Base-by-base conservation (phyloP, 2,113 vertebrate genomes). In the Hystrix brachyura region DNA sequence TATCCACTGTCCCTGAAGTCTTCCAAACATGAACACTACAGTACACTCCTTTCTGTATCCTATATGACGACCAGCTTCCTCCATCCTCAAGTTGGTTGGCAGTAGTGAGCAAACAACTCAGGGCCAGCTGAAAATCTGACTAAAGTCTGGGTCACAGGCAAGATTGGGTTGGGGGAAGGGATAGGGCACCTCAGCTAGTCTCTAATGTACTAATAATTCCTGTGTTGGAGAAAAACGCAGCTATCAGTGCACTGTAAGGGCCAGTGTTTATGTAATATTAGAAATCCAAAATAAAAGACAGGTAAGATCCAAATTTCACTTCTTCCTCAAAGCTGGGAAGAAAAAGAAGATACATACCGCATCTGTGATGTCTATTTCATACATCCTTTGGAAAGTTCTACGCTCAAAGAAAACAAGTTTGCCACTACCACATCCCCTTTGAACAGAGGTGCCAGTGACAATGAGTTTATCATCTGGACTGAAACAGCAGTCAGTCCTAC, bases 401-500 rank as follows among this genome's bases (percentile, higher is more conserved):
- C 99, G 98, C 94, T 99, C 98, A 76, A 99, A 99, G 99, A 99
- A 99, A 87, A 99, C 98, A 85, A 99, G 98, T 95, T 99, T 99
- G 83, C 99, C 99, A 5, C 98, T 99, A 81, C 99, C 99, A 94
- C 99, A 98, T 19, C 99, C 99, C 96, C 98, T 99, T 97, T 99
- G 99, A 96, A 99, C 99, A 6, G 99, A 99, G 0, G 99, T 99
- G 27, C 99, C 99, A 0, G 99, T 99, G 82, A 99, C 98, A 7
- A 99, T 74, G 84, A 99, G 99, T 97, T 99, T 99, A 98, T 99
- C 99, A 71, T 99, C 99, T 18, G 99, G 99, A 96, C 99, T 99
- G 93, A 99, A 99, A 95, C 99, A 99, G 98, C 99, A 99, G 97
- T 99, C 99, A 0, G 99, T 99, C 99, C 99, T 99, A 97, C 87